Conservation (phyloP, 2,888 invertebrate species). For the Caenorhabditis uteleia region DNA sequence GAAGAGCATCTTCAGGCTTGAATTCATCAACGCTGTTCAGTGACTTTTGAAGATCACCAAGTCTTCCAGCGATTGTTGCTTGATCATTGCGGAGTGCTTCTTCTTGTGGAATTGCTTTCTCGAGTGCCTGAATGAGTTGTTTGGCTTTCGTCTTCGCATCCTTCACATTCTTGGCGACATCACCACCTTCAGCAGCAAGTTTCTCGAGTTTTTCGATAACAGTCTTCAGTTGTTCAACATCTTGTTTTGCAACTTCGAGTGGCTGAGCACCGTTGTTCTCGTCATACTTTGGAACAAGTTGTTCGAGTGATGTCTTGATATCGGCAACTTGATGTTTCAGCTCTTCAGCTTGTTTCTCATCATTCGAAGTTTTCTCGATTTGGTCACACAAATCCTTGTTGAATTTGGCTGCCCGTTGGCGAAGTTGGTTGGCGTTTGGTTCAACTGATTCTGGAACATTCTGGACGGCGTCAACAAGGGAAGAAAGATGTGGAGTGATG, state of each 20-base stretch:
- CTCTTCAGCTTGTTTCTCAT: conserved; percentile 32
- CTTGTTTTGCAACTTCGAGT: conserved; percentile 30
- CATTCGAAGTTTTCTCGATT: conserved; percentile 31
- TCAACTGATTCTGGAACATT: conserved; percentile 1
- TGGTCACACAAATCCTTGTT: conserved; percentile 24
- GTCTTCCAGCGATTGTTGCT: not conserved
- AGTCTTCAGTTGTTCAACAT: conserved; percentile 20
- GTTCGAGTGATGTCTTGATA: conserved; percentile 23
- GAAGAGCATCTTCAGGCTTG: conserved; percentile 4
- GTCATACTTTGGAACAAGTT: conserved; percentile 34
- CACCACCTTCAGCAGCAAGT: not conserved
- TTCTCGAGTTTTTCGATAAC: conserved; percentile 11
- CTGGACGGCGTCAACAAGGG: not conserved
- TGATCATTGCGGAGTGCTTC: conserved; percentile 6
- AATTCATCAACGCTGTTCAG: conserved; percentile 4
- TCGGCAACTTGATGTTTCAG: conserved; percentile 24
- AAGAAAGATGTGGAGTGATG: conserved; percentile 8
- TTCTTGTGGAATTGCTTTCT: conserved; percentile 9
- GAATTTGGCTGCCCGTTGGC: conserved; percentile 29
- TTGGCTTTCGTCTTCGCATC: conserved; percentile 20
- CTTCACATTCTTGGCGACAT: conserved; percentile 12
- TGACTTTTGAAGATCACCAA: conserved; percentile 1
- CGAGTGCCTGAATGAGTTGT: conserved; percentile 8
- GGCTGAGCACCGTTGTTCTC: conserved; percentile 26
- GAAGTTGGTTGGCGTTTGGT: conserved; percentile 8